Conservation (phyloP, 1,140 invertebrate species). For the Pseudomyrmex gracilis region DNA sequence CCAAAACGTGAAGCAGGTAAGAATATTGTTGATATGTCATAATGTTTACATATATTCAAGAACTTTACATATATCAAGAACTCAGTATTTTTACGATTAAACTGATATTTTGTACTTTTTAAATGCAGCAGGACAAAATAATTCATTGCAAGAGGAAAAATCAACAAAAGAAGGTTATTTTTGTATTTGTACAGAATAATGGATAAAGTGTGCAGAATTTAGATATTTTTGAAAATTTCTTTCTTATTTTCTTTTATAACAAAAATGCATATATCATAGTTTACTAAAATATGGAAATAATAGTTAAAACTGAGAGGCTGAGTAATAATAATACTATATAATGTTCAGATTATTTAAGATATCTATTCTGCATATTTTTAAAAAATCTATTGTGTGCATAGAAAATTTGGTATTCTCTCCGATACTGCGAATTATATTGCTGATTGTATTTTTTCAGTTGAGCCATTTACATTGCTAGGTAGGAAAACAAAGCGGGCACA, state of each 20-base stretch:
- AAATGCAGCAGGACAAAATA: slow-evolving; percentile 14
- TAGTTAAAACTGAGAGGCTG: no score
- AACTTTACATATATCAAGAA: background rate
- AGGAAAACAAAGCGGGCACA: slow-evolving; percentile 79
- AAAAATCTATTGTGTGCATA: background rate
- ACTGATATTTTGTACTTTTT: slow-evolving; percentile 31
- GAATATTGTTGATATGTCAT: slow-evolving; percentile 67
- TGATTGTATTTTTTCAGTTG: slow-evolving; percentile 51
- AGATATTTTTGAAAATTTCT: background rate
- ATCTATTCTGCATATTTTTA: background rate
- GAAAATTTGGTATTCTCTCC: no score
- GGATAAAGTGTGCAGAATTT: background rate
- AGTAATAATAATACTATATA: no score
- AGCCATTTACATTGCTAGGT: slow-evolving; percentile 62
- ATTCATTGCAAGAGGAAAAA: background rate
- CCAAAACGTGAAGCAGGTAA: slow-evolving; percentile 76
- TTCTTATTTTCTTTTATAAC: no score
- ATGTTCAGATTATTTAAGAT: no score
- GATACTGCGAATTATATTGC: background rate
- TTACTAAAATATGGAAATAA: background rate
- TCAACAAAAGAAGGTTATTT: slow-evolving; percentile 20
- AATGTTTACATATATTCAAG: slow-evolving; percentile 11
- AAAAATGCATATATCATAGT: background rate
- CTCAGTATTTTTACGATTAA: slow-evolving; percentile 11
- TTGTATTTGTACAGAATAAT: slow-evolving; percentile 3